Evolutionary conservation across 2,113 vertebrate genomes (phyloP).

Genomic region (Pyrgilauda ruficollis): DNA sequence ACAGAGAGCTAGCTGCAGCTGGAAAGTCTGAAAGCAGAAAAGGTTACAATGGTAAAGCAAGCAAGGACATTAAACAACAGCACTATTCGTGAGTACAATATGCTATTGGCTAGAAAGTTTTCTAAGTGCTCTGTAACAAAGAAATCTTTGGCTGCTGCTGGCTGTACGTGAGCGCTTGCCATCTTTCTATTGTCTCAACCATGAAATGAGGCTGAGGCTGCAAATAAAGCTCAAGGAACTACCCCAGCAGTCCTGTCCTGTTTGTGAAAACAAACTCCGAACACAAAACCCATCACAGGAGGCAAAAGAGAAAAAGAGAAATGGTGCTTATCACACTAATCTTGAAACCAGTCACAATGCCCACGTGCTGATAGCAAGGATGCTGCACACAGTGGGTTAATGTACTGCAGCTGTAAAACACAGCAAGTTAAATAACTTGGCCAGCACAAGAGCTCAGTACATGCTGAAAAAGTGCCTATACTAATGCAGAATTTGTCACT

Average conservation of each 20-base stretch:
- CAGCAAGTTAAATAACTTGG: neutral
- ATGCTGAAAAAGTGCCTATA: neutral
- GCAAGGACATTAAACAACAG: neutral
- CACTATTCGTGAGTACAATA: neutral
- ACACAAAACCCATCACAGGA: neutral
- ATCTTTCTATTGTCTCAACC: neutral
- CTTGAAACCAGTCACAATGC: neutral
- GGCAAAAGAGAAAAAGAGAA: neutral
- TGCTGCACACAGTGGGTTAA: neutral
- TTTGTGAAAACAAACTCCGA: neutral
- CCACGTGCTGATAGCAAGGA: neutral
- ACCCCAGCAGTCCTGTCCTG: neutral
- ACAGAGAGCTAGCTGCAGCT: neutral
- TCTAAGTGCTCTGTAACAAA: neutral
- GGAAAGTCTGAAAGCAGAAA: neutral
- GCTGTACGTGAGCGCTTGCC: neutral
- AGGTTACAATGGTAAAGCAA: neutral
- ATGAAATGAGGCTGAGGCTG: neutral
- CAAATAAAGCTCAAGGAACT: neutral
- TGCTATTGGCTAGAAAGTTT: neutral
- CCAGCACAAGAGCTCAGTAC: neutral
- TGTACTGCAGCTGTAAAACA: neutral
- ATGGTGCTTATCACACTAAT: neutral
- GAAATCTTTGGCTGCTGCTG: neutral
- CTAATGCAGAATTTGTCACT: neutral